A percentile compares a stretch with the other conserved stretches of the same genome.
Evolutionary conservation across 2,888 invertebrate species (phyloP).

Genomic region (Spicauda simplicius): DNA sequence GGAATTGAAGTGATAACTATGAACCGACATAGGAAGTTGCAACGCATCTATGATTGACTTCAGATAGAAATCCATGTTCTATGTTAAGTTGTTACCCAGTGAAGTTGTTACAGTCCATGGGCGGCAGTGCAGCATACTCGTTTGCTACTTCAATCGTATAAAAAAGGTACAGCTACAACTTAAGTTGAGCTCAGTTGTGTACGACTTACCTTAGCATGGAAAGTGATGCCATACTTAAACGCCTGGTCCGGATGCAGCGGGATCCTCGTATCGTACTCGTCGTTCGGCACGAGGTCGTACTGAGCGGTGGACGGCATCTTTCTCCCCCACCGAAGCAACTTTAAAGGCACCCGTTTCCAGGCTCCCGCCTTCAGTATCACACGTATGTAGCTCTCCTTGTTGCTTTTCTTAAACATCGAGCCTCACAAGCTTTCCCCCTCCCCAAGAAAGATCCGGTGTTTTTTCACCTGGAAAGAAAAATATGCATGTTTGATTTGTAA

Average conservation of each 20-base stretch:
- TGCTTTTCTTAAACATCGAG: slow-evolving; percentile 72
- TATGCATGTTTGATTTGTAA: no score
- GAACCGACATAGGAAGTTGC: no score
- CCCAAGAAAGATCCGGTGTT: slow-evolving; percentile 13
- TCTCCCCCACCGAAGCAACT: slow-evolving; percentile 74
- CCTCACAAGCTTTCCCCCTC: slow-evolving; percentile 45
- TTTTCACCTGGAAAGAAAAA: slow-evolving; percentile 27
- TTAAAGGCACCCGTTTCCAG: slow-evolving; percentile 75
- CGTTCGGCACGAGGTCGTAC: slow-evolving; percentile 97
- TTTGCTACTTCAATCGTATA: no score
- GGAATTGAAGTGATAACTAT: no score
- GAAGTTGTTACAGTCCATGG: no score
- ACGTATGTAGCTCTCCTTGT: slow-evolving; percentile 69
- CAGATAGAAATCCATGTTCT: no score
- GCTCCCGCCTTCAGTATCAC: slow-evolving; percentile 65
- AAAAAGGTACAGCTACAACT: no score
- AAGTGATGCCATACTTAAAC: slow-evolving; percentile 98
- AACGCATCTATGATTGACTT: no score
- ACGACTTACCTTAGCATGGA: slow-evolving; percentile 96
- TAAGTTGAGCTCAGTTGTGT: no score
- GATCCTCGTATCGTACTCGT: slow-evolving; percentile 97
- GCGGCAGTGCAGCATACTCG: no score
- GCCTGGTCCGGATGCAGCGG: slow-evolving; percentile 99
- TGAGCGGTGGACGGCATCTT: slow-evolving; percentile 94
- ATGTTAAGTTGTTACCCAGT: no score